Conservation (phyloP, 2,113 vertebrate species). For the Jaculus jaculus region DNA sequence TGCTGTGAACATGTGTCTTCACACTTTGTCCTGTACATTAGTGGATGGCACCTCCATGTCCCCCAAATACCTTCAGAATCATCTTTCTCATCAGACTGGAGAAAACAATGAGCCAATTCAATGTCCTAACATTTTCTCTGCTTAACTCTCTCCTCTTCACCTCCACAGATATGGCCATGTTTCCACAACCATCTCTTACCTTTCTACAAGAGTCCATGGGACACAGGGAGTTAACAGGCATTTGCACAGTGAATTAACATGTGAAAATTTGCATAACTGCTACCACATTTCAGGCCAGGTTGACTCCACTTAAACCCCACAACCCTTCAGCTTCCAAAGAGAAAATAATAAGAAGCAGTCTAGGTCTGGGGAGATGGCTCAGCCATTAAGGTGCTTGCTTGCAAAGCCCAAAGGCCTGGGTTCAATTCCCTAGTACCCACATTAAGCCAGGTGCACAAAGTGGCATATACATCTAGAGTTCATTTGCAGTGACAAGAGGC, state of each 20-base stretch:
- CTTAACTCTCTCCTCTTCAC: background rate
- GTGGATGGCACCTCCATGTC: background rate
- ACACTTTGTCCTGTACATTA: background rate
- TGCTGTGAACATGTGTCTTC: background rate
- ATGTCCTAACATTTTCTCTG: background rate
- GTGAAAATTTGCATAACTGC: background rate
- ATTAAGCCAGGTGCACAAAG: too few species aligned
- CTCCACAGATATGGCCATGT: background rate
- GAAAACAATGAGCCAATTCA: background rate
- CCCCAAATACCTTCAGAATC: background rate
- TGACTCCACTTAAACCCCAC: background rate
- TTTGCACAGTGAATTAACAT: background rate
- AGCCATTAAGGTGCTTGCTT: too few species aligned
- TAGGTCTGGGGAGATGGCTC: too few species aligned
- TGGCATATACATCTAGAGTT: too few species aligned
- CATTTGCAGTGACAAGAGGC: too few species aligned
- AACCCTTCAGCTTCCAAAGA: background rate
- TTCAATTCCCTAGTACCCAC: too few species aligned
- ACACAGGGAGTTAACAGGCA: background rate
- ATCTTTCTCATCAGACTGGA: background rate
- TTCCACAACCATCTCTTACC: background rate
- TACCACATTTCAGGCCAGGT: background rate
- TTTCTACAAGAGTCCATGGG: background rate
- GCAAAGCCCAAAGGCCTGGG: too few species aligned
- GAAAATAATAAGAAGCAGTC: too few species aligned